Conservation (phyloP, 2,888 invertebrate genomes). For the Habroteleia sp. region DNA sequence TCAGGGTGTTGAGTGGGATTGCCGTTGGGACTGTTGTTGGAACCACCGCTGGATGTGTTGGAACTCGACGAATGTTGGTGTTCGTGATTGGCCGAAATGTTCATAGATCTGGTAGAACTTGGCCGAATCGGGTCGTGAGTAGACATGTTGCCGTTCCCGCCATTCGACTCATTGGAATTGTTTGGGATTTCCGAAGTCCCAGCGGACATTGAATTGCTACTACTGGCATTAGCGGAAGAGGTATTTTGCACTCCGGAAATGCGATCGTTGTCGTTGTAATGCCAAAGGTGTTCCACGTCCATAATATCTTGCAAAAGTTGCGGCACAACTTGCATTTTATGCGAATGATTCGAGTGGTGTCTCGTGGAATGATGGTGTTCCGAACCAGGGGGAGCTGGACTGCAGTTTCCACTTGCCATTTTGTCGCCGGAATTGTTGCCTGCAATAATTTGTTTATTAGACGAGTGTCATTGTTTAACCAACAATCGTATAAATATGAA, state of each 20-base stretch:
- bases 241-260: constrained; percentile 83
- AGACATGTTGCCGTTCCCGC: constrained; percentile 59
- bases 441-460: too few relatives aligned
- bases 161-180: constrained; percentile 27
- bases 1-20: constrained; percentile 84
- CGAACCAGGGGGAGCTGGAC: constrained; percentile 77
- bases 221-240: constrained; percentile 53
- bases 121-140: constrained; percentile 66
- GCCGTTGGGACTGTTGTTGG: constrained; percentile 69
- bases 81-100: constrained; percentile 65
- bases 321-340: constrained; percentile 78
- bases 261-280: constrained; percentile 91
- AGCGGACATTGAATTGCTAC: constrained; percentile 31
- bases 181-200: constrained; percentile 7
- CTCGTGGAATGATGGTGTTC: constrained; percentile 77
- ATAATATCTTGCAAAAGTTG: constrained; percentile 90
- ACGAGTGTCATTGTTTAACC: too few relatives aligned
- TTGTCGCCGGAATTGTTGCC: constrained; percentile 81
- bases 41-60: constrained; percentile 38
- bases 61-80: constrained; percentile 64
- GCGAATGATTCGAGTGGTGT: constrained; percentile 78
- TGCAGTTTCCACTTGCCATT: constrained; percentile 74
- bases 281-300: constrained; percentile 98
- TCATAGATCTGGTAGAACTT: constrained; percentile 63
- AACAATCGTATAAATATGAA: too few relatives aligned